Conservation (phyloP, 2,797 vertebrate genomes). For the Vireo griseus region DNA sequence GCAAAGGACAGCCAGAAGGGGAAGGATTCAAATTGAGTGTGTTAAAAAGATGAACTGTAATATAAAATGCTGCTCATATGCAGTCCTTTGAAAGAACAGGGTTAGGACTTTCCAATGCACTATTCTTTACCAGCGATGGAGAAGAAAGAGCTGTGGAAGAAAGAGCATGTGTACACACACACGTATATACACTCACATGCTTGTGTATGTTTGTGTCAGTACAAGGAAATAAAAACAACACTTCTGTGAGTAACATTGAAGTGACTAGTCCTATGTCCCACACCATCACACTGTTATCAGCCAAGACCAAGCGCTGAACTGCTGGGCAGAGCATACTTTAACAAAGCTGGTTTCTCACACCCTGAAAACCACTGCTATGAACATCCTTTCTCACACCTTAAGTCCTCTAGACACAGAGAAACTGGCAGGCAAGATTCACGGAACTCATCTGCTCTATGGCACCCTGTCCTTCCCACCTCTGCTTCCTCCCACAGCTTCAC, state of each 20-base stretch:
- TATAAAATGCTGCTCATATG: not conserved
- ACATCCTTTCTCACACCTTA: not conserved
- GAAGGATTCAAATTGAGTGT: not conserved
- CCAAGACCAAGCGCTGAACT: not conserved
- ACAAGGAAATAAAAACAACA: not conserved
- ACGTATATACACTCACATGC: rapidly evolving
- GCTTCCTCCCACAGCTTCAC: not conserved
- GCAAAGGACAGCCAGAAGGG: not conserved
- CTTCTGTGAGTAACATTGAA: not conserved
- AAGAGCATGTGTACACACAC: not conserved
- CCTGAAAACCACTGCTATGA: not conserved
- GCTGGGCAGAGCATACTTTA: not conserved
- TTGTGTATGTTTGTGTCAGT: not conserved
- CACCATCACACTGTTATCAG: not conserved
- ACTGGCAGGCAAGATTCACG: not conserved
- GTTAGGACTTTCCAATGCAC: not conserved
- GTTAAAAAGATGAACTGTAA: not conserved
- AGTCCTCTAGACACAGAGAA: not conserved
- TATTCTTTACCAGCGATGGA: not conserved
- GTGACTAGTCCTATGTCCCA: not conserved
- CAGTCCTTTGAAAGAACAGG: not conserved
- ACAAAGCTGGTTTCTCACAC: rapidly evolving
- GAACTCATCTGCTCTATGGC: not conserved
- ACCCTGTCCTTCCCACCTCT: not conserved
- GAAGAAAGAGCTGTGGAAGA: not conserved